Evolutionary conservation across 1,140 invertebrate species (phyloP), one percentile per base, ranked within the genome.

Genomic region (Scaptomyza graminum): DNA sequence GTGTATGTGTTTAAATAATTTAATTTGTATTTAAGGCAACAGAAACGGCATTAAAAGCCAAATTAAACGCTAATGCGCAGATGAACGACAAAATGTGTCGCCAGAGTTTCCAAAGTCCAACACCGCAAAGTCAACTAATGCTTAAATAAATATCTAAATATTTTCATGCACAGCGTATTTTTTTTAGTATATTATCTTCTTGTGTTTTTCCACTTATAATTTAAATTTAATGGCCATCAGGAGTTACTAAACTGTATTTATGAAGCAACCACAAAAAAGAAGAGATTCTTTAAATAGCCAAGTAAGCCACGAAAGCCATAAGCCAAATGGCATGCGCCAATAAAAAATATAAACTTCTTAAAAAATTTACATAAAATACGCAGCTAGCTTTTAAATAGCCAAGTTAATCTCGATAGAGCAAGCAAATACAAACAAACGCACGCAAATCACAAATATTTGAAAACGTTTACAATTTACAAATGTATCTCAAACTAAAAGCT

Each of bases 201-300:
- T 52, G 28, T 59, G 34, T 34, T 11, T 31, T 37, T 34, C 15
- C 68, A 73, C 78, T 79, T 81, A 82, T 85, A 85, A 85, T 85
- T 85, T 82, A 61, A 84, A 85, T 87, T 85, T 85, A 85, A 85
- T 85, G 82, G 82, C 82, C 82, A 88, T 87, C 78, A 82, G 74
- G 73, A 82, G 75, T 82, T 87, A 87, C 18, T 22, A 1, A 22
- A 22, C 18, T 22, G 18, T 22, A 22, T 22, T 22, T 22, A 22
- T 22, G 18, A 22, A 22, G 18, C 70, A 87, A 71, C 5, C 28
- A 31, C 5, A 31, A 31, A 31, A 31, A 85, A 70, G 79, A 56
- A 73, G 11, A 51, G n/a, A 66, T 60, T 44, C 46, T 34, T 62
- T 49, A 69, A 50, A 54, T 37, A 22, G 59, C n/a, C 46, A 34